Conservation (phyloP, 2,113 vertebrate genomes). For the Equus quagga region DNA sequence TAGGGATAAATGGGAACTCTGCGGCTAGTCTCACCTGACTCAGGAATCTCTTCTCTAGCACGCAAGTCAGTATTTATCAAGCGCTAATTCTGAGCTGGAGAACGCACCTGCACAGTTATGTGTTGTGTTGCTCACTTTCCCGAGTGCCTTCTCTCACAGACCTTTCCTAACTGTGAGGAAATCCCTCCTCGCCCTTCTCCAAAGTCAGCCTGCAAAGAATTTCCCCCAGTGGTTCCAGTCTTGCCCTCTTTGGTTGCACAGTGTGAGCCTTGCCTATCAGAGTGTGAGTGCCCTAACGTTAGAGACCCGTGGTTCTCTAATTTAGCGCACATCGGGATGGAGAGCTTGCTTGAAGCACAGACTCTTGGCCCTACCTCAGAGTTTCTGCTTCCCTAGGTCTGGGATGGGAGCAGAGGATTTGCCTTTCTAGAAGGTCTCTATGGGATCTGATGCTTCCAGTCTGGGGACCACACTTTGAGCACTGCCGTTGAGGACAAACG, state of each 20-base stretch:
- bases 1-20: neutral
- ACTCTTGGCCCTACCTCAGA: neutral
- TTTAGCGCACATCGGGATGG: rapidly evolving
- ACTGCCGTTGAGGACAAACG: too few relatives aligned
- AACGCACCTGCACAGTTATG: rapidly evolving
- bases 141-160: neutral
- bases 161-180: neutral
- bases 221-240: rapidly evolving
- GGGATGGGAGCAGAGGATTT: neutral
- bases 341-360: neutral
- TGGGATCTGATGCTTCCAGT: too few relatives aligned
- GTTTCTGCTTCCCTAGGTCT: neutral
- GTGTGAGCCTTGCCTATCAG: rapidly evolving
- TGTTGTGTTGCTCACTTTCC: rapidly evolving
- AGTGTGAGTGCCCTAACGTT: rapidly evolving
- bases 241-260: neutral
- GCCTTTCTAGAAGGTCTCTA: neutral
- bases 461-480: neutral
- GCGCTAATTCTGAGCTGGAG: neutral
- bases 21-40: neutral
- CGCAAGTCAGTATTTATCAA: rapidly evolving
- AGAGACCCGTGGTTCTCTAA: neutral
- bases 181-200: neutral
- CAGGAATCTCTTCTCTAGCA: neutral
- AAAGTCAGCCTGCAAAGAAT: neutral